Evolutionary conservation across 2,888 invertebrate species (phyloP).

Genomic region (Limnephilus marmoratus): DNA sequence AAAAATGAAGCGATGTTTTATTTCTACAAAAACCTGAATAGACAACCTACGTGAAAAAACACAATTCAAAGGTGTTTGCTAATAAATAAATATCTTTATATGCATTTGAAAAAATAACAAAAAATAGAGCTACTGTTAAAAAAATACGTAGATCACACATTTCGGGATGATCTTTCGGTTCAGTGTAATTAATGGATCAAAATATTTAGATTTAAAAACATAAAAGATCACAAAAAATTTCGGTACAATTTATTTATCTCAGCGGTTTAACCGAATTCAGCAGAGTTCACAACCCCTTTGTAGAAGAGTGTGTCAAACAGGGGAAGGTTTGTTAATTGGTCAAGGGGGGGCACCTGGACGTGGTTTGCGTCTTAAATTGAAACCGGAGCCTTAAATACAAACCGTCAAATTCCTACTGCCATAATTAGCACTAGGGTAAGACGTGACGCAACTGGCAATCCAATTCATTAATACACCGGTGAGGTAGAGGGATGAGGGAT

Average conservation of each 20-base stretch:
- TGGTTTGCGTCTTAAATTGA: constrained; percentile 42
- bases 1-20: no score
- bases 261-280: neutral
- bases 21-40: no score
- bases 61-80: no score
- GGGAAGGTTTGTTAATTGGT: constrained; percentile 21
- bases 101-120: no score
- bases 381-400: constrained; percentile 39
- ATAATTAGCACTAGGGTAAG: constrained; percentile 28
- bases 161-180: neutral
- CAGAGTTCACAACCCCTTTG: neutral
- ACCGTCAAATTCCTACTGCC: constrained; percentile 32
- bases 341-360: constrained; percentile 19
- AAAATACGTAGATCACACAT: no score
- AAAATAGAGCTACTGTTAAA: no score
- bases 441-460: constrained; percentile 35
- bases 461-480: constrained; percentile 16
- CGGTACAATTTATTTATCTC: neutral
- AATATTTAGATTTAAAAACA: neutral
- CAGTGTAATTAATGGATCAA: neutral
- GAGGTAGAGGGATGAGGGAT: neutral
- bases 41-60: no score
- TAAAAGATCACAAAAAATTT: neutral
- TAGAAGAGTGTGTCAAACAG: constrained; percentile 39
- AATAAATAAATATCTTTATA: no score